Evolutionary conservation across 2,113 vertebrate species (phyloP).

Genomic region (Cepphus grylle): DNA sequence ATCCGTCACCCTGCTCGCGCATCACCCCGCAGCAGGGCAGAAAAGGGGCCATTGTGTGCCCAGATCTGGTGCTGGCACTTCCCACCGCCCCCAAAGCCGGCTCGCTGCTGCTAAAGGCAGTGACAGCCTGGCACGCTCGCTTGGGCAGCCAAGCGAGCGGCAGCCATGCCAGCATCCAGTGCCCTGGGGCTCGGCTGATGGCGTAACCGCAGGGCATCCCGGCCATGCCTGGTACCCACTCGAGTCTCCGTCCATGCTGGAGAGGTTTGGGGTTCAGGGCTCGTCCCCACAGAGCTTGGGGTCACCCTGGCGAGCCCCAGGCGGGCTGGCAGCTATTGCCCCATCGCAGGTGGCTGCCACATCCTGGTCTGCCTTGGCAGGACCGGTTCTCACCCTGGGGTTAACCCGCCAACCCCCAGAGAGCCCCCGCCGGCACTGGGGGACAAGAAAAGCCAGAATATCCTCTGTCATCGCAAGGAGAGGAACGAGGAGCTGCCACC

Average conservation of each 20-base stretch:
- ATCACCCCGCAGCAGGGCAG: background rate
- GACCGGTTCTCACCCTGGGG: rapidly evolving
- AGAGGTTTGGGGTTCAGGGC: background rate
- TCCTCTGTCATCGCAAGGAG: rapidly evolving
- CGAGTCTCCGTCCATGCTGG: rapidly evolving
- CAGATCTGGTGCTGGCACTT: background rate
- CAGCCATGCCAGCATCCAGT: rapidly evolving
- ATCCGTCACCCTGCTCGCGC: background rate
- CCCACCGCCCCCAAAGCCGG: background rate
- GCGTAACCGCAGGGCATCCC: rapidly evolving
- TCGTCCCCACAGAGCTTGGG: rapidly evolving
- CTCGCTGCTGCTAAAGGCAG: background rate
- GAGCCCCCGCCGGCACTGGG: rapidly evolving
- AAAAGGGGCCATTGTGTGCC: background rate
- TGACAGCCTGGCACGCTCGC: rapidly evolving
- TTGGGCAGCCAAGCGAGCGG: rapidly evolving
- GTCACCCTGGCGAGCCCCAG: background rate
- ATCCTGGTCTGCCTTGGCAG: rapidly evolving
- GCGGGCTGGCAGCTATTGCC: background rate
- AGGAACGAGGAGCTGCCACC: rapidly evolving
- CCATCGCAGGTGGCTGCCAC: background rate
- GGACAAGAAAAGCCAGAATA: background rate
- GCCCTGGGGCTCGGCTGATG: rapidly evolving
- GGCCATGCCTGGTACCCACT: rapidly evolving
- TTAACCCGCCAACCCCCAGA: rapidly evolving